These are phyloP conservation scores for Eubasilissa regina DNA, from an alignment of 1,140 invertebrate species.

Conservation along the genomic window DNA sequence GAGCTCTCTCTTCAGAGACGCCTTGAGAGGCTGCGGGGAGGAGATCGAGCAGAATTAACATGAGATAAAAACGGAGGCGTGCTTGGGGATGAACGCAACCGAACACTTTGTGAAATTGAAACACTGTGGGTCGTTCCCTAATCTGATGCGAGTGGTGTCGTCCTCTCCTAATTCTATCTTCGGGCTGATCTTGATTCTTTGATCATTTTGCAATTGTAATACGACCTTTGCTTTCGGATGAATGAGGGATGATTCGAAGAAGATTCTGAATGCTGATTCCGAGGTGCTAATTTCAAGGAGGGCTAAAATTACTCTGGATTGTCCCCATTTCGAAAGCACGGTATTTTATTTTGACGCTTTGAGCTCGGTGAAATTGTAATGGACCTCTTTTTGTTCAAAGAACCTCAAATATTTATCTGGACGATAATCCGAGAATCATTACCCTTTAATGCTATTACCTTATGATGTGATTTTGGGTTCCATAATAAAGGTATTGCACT, in stretches of 20 bases:
- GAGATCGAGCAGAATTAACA: constrained; percentile 55
- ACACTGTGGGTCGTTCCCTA: constrained; percentile 51
- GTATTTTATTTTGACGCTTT: too few species aligned
- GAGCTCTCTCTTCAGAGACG: neutral
- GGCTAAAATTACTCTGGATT: too few species aligned
- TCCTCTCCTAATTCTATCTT: constrained; percentile 35
- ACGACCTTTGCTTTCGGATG: constrained; percentile 35
- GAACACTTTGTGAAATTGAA: constrained; percentile 59
- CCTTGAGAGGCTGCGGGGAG: neutral
- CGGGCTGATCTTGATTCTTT: constrained; percentile 26
- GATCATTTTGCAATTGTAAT: constrained; percentile 27
- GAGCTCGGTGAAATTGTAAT: too few species aligned
- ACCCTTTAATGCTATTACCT: too few species aligned
- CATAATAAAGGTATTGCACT: too few species aligned
- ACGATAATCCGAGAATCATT: too few species aligned
- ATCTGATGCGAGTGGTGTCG: constrained; percentile 57
- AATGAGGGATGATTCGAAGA: neutral
- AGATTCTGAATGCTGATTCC: constrained; percentile 1
- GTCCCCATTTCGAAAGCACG: too few species aligned
- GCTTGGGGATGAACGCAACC: neutral
- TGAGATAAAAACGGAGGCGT: constrained; percentile 55
- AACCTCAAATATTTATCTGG: too few species aligned
- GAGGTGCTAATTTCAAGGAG: neutral
- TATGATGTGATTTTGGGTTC: too few species aligned
- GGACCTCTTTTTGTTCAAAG: too few species aligned